Percentiles rank a stretch among this genome's conserved stretches.
These are phyloP conservation scores for Apostichopus californicus DNA, from an alignment of 35 echinoderm and acorn worm genomes.

Conservation along the genomic window DNA sequence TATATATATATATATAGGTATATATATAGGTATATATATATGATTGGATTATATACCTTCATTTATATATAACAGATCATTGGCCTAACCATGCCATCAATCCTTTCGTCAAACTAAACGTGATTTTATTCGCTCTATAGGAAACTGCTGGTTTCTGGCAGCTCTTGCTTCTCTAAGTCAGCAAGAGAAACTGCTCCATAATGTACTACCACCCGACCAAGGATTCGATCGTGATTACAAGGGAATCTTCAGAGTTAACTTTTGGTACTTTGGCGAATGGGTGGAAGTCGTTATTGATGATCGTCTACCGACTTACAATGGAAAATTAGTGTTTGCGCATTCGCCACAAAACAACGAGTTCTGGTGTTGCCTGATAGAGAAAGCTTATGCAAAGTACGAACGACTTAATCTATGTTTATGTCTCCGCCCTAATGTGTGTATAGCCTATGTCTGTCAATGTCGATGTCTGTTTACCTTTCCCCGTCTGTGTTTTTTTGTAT, in stretches of 20 bases:
- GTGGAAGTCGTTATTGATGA: conserved; percentile 70
- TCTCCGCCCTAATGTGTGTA: too few relatives aligned
- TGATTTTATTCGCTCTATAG: background rate
- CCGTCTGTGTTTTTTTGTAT: too few relatives aligned
- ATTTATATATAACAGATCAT: too few relatives aligned
- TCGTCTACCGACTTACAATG: conserved; percentile 83
- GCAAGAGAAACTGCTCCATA: conserved; percentile 72
- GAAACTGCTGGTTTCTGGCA: conserved; percentile 91
- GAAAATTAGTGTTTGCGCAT: conserved; percentile 81
- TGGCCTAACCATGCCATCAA: too few relatives aligned
- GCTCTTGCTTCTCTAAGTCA: conserved; percentile 73
- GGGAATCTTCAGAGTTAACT: conserved; percentile 74
- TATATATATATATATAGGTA: too few relatives aligned
- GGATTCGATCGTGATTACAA: conserved; percentile 46
- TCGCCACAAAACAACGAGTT: conserved; percentile 87
- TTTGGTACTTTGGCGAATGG: conserved; percentile 91
- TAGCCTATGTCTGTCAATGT: too few relatives aligned
- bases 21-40: too few relatives aligned
- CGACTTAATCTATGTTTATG: too few relatives aligned
- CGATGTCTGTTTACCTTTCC: too few relatives aligned
- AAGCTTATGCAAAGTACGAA: conserved; percentile 90
- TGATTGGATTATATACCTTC: too few relatives aligned
- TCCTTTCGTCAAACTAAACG: too few relatives aligned
- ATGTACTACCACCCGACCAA: conserved; percentile 70
- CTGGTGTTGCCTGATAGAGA: conserved; percentile 89